Conservation (phyloP, 1,140 invertebrate species). For the Myzus persicae region DNA sequence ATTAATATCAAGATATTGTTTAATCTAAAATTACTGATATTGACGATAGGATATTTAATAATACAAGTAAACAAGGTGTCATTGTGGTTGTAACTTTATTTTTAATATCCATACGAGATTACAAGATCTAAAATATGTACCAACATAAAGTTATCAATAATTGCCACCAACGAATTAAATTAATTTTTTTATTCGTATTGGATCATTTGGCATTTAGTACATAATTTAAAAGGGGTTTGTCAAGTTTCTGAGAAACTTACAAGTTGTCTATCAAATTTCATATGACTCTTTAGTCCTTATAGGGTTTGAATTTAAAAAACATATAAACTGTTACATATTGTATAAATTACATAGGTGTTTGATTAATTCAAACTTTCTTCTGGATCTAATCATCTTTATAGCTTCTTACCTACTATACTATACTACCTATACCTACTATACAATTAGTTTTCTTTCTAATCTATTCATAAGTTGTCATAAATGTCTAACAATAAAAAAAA, state of each 20-base stretch:
- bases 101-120: neutral
- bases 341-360: neutral
- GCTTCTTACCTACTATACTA: neutral
- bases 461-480: neutral
- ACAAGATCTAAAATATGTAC: neutral
- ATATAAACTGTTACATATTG: too few species aligned
- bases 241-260: neutral
- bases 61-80: neutral
- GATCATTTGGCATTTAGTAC: neutral
- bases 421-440: neutral
- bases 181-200: neutral
- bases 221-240: neutral
- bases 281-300: too few species aligned
- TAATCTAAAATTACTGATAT: neutral
- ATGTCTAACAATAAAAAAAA: neutral
- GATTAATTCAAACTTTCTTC: neutral
- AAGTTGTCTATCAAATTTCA: neutral
- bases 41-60: too few species aligned
- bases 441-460: neutral
- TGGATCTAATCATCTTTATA: conserved; percentile 4
- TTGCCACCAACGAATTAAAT: neutral
- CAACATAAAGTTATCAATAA: neutral
- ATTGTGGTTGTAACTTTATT: neutral
- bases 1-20: neutral
- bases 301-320: neutral